Evolutionary conservation across 1,140 invertebrate genomes (phyloP).

Genomic region (Bombus breviceps): DNA sequence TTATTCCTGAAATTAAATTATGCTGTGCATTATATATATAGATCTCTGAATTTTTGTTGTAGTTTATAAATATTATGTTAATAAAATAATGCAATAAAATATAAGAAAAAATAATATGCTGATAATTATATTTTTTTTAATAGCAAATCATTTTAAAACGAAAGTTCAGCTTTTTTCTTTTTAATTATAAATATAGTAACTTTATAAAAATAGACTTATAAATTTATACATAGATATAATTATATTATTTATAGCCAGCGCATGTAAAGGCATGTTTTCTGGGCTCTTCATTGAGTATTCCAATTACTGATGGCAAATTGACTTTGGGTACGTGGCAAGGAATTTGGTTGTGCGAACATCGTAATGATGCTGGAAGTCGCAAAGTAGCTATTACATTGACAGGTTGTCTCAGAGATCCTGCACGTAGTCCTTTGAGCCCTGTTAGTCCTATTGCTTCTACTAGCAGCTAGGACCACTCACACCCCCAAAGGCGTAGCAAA

Average conservation of each 20-base stretch:
- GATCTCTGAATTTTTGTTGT: neutral
- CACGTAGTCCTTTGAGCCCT: slow-evolving; percentile 91
- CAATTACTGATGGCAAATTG: slow-evolving; percentile 97
- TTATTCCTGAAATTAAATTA: neutral
- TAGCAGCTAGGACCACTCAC: slow-evolving; percentile 90
- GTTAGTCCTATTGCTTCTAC: slow-evolving; percentile 93
- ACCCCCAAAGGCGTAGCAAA: slow-evolving; percentile 80
- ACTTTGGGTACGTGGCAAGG: slow-evolving; percentile 98
- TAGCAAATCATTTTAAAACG: neutral
- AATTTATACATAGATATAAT: slow-evolving; percentile 37
- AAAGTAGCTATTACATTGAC: slow-evolving; percentile 96
- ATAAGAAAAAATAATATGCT: neutral
- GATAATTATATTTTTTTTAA: neutral
- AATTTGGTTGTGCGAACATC: slow-evolving; percentile 98
- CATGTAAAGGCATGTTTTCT: slow-evolving; percentile 98
- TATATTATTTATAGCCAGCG: slow-evolving; percentile 90
- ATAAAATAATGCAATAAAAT: neutral
- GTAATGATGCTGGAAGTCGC: slow-evolving; percentile 96
- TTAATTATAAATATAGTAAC: neutral
- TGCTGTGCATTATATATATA: neutral
- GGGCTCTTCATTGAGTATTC: slow-evolving; percentile 96
- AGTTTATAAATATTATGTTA: neutral
- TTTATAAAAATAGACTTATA: neutral
- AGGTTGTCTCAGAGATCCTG: slow-evolving; percentile 92
- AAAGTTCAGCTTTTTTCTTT: neutral